Base-by-base conservation (phyloP, 2,113 vertebrate genomes). In the Lagopus leucura region DNA sequence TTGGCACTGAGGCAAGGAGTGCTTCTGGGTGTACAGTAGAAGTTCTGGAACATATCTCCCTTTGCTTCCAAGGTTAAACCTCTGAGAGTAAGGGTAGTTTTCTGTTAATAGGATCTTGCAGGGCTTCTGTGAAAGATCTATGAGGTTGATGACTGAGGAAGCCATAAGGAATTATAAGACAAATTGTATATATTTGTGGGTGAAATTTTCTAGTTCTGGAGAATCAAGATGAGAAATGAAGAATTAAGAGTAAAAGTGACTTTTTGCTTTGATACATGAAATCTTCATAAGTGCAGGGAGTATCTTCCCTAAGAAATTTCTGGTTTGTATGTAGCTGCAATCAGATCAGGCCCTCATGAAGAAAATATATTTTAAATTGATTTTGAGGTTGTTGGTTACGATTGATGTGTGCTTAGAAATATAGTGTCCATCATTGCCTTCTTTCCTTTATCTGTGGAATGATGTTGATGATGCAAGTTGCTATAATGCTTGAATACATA, bases 21-120 rank as follows among this genome's bases (percentile, higher is more conserved):
- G 32, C 14, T 11, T 2, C 34, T 70, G 61, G 63, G 27, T 6
- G 5, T 4, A 2, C 2, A 0, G 4, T 4, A 3, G 34, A 67
- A 36, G 52, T 11, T 72, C 58, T 43, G 22, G 47, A 63, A 25
- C 1, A 0, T 0, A 8, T 12, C 61, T 82, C 11, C 21, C 17
- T 82, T 60, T 5, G 28, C 52, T 42, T 57, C 67, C 79, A 47
- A 55, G 54, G 28, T 30, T 55, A 55, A 13, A 11, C 0, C 1
- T 27, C 14, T 0, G 6, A 34, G 63, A 70, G 5, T 13, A 8
- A 2, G 20, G 11, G 27, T 38, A 64, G 5, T 54, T 69, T 83
- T 47, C 52, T n/a, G 47, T 2, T 1, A 7, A 32, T 18, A 27
- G 47, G 21, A 32, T 45, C 40, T 3, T 7, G 43, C 9, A 48